phyloP scores from a whole-genome alignment of 2,888 invertebrate species.

The Leucozona laternaria region DNA sequence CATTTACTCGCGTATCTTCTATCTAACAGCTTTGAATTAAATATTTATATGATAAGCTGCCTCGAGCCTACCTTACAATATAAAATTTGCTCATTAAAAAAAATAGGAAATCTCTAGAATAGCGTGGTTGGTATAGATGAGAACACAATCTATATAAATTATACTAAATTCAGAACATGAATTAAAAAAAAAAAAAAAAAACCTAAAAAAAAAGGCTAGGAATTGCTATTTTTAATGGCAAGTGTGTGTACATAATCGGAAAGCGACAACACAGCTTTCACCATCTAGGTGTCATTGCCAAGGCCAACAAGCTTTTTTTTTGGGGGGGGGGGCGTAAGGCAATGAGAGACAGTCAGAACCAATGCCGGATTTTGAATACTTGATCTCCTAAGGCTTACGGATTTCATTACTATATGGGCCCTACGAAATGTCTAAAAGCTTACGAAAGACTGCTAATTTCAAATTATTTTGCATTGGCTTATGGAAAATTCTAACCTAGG shows the following conservation, averaged over 20 bases:
- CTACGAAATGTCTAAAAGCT: background rate
- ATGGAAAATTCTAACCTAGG: too few species aligned
- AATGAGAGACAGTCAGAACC: conserved; percentile 39
- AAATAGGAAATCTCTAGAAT: conserved; percentile 24
- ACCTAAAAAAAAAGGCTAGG: conserved; percentile 34
- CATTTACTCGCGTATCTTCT: background rate
- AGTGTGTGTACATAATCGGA: conserved; percentile 70
- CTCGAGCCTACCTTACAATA: too few species aligned
- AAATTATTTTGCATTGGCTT: too few species aligned
- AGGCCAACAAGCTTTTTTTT: conserved; percentile 73
- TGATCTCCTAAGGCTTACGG: background rate
- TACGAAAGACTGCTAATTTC: too few species aligned
- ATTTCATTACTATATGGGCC: background rate
- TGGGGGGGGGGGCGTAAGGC: conserved; percentile 59
- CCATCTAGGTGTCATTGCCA: conserved; percentile 75
- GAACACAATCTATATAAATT: background rate
- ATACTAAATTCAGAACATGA: conserved; percentile 27
- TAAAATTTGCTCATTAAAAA: too few species aligned
- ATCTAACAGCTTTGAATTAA: background rate
- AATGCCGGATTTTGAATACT: conserved; percentile 1
- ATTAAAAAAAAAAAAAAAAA: conserved; percentile 29
- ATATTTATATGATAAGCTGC: background rate
- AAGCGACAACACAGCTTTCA: conserved; percentile 74
- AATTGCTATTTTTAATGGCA: conserved; percentile 56
- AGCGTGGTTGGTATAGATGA: conserved; percentile 16